Evolutionary conservation across 35 echinoderm and acorn worm genomes (phyloP).

Genomic region (Antedon bifida): DNA sequence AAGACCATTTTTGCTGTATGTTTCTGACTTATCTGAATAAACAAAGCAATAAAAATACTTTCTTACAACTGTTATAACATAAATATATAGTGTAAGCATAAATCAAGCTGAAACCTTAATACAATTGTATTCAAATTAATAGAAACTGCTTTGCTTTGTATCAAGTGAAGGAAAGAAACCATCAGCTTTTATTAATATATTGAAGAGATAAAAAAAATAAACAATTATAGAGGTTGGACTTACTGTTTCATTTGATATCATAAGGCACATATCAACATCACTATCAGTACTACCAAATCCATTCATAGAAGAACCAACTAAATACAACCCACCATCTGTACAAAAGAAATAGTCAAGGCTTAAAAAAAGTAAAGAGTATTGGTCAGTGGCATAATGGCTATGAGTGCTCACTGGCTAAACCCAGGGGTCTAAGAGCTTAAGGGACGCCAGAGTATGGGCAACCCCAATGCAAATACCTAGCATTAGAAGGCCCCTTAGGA

Average conservation of each 20-base stretch:
- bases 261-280: slow-evolving; percentile 86
- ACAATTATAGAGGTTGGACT: neutral
- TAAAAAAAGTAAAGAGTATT: too few relatives aligned
- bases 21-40: slow-evolving; percentile 24
- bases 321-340: slow-evolving; percentile 37
- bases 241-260: slow-evolving; percentile 41
- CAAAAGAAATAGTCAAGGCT: neutral
- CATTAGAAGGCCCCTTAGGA: too few relatives aligned
- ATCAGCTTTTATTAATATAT: neutral
- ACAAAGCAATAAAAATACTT: neutral
- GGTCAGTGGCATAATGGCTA: too few relatives aligned
- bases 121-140: too few relatives aligned
- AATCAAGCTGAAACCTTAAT: too few relatives aligned
- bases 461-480: too few relatives aligned
- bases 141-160: slow-evolving; percentile 4
- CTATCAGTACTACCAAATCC: slow-evolving; percentile 72
- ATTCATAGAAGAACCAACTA: slow-evolving; percentile 81
- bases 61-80: neutral
- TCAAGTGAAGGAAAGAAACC: neutral
- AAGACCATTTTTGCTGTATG: slow-evolving; percentile 9
- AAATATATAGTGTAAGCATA: slow-evolving; percentile 3
- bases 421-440: too few relatives aligned
- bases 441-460: too few relatives aligned
- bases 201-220: neutral
- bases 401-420: too few relatives aligned